Base-by-base conservation (phyloP, 2,888 invertebrate genomes). In the Apodemia hepburni region DNA sequence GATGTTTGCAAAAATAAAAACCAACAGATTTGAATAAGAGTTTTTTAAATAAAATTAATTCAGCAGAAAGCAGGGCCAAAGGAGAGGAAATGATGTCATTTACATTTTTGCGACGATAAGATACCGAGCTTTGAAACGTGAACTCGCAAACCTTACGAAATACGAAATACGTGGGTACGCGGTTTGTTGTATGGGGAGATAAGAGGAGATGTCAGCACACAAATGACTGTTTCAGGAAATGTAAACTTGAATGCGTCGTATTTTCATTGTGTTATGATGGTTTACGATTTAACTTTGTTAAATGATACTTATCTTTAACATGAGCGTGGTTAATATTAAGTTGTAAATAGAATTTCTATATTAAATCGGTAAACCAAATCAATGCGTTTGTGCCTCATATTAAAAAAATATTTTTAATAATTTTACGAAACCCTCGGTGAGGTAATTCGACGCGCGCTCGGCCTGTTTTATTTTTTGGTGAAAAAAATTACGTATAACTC, bases 31-130 rank as follows among this genome's bases (percentile, higher is more conserved):
- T 15, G 5, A 42, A 42, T 42, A 42, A 42, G 15, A 15, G 15
- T 15, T 42, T 42, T 42, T 42, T 15, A 42, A 42, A 15, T 42
- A 42, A 42, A 42, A 42, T 42, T 42, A 42, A 42, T 15, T 42
- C 42, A 42, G 42, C 5, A 42, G 42, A 42, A 15, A 42, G 42
- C 42, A 1, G 3, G 0, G 7, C 15, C 45, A 47, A 17, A 17
- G 17, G n/a, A 47, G 45, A 47, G 45, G 45, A 47, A 47, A 47
- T 47, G 45, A 47, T 47, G 45, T 7, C 45, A 47, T 47, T 47
- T 47, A n/a, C 45, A 47, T 47, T 17, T 47, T 17, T 7, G 45
- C 17, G 45, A 17, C 45, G 45, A 47, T 47, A 47, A 47, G 45
- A 47, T 47, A 17, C 45, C 45, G 17, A n/a, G 45, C 45, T 47